These are phyloP conservation scores for Galaxias olidus DNA, from an alignment of 2,797 vertebrate species.

Conservation along the genomic window DNA sequence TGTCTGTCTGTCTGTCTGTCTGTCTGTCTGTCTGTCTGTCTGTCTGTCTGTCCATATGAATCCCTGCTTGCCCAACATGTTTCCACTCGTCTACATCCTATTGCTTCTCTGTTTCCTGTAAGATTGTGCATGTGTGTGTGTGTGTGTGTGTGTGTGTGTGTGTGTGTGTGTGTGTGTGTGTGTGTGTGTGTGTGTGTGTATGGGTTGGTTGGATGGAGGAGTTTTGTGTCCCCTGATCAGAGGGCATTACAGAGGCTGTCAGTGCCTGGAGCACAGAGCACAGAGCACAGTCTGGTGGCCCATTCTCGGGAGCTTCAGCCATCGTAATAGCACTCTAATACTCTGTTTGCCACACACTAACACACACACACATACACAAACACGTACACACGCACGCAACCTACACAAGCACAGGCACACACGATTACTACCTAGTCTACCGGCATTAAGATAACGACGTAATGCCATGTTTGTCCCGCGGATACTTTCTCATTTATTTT, in stretches of 20 bases:
- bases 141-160: slow-evolving; percentile 22
- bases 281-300: slow-evolving; percentile 41
- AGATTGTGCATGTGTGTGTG: slow-evolving; percentile 25
- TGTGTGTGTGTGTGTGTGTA: slow-evolving; percentile 1
- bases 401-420: not conserved
- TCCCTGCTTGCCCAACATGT: slow-evolving; percentile 10
- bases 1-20: not conserved
- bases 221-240: slow-evolving; percentile 14
- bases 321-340: not conserved
- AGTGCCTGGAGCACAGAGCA: slow-evolving; percentile 41
- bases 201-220: slow-evolving; percentile 1
- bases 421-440: not conserved
- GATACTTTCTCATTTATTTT: too few relatives aligned
- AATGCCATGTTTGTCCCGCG: too few relatives aligned
- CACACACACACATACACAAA: slow-evolving; percentile 29
- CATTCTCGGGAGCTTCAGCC: slow-evolving; percentile 6
- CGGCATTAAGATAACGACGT: too few relatives aligned
- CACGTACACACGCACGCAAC: not conserved
- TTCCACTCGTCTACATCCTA: not conserved
- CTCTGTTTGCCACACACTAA: slow-evolving; percentile 27
- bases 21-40: slow-evolving; percentile 29
- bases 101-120: slow-evolving; percentile 22
- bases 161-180: slow-evolving; percentile 20
- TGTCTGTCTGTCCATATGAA: slow-evolving; percentile 22
- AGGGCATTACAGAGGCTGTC: slow-evolving; percentile 41